A percentile compares a stretch with the other conserved stretches of the same genome.
Conservation (phyloP, 2,113 vertebrate genomes). For the Cygnus buccinator region DNA sequence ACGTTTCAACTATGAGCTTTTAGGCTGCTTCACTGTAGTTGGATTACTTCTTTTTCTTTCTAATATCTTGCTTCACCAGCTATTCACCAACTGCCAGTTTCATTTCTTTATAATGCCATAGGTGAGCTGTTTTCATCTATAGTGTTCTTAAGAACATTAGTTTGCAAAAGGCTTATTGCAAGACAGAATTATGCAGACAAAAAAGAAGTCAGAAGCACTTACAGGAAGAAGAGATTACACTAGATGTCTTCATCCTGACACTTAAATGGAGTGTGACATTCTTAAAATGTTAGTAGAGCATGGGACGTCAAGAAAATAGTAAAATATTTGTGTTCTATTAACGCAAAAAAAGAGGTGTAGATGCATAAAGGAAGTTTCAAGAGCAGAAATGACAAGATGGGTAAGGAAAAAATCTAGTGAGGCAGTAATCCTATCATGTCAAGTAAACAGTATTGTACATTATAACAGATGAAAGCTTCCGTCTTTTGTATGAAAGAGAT, state of each 20-base stretch:
- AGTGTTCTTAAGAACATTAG: constrained; percentile 19
- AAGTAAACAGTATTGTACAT: neutral
- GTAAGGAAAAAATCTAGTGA: neutral
- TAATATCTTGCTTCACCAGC: neutral
- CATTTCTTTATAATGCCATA: neutral
- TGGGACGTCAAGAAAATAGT: neutral
- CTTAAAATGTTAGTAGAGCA: constrained; percentile 26
- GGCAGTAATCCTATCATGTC: neutral
- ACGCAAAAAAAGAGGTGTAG: neutral
- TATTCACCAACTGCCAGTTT: constrained; percentile 7
- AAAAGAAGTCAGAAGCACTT: constrained; percentile 40
- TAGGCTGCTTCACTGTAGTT: neutral
- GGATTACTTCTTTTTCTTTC: neutral
- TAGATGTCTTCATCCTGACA: constrained; percentile 53
- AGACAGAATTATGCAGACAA: constrained; percentile 39
- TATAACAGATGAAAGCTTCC: constrained; percentile 41
- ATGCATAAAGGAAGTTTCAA: constrained; percentile 1
- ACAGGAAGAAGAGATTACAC: constrained; percentile 29
- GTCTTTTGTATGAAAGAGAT: constrained; percentile 7
- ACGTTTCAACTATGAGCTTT: neutral
- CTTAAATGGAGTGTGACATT: constrained; percentile 8
- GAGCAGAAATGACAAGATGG: neutral
- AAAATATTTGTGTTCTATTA: constrained; percentile 24
- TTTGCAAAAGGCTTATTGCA: constrained; percentile 41
- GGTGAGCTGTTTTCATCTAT: constrained; percentile 30